Evolutionary conservation across 1,140 invertebrate species (phyloP).

Genomic region (Ruditapes philippinarum): DNA sequence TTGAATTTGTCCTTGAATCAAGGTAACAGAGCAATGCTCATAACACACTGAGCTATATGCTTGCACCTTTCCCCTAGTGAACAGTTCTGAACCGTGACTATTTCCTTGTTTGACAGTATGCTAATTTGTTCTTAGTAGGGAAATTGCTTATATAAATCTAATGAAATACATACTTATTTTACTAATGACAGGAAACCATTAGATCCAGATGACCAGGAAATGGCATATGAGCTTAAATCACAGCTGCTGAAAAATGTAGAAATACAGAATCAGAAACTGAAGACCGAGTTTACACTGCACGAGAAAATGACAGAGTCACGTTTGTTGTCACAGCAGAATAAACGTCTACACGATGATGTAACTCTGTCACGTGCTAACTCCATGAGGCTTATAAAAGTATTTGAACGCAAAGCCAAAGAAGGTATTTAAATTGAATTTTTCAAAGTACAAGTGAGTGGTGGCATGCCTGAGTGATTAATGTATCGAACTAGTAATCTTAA

Average conservation of each 20-base stretch:
- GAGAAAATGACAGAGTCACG: slow-evolving; percentile 78
- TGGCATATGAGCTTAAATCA: slow-evolving; percentile 80
- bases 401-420: slow-evolving; percentile 79
- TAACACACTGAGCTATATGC: no score
- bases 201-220: slow-evolving; percentile 78
- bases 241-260: slow-evolving; percentile 79
- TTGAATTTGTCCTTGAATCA: no score
- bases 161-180: neutral
- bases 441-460: no score
- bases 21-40: no score
- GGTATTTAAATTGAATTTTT: slow-evolving; percentile 64
- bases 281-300: slow-evolving; percentile 78
- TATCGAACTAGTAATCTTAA: no score
- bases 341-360: slow-evolving; percentile 70
- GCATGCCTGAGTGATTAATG: no score
- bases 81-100: no score
- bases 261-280: slow-evolving; percentile 78
- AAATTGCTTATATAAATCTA: no score
- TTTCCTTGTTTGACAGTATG: no score
- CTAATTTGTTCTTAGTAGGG: no score
- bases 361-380: slow-evolving; percentile 74
- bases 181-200: slow-evolving; percentile 58
- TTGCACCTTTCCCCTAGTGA: no score
- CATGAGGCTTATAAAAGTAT: slow-evolving; percentile 75
- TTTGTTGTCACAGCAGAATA: slow-evolving; percentile 71